Base-by-base conservation (phyloP, 2,113 vertebrate genomes). In the Gadus macrocephalus region DNA sequence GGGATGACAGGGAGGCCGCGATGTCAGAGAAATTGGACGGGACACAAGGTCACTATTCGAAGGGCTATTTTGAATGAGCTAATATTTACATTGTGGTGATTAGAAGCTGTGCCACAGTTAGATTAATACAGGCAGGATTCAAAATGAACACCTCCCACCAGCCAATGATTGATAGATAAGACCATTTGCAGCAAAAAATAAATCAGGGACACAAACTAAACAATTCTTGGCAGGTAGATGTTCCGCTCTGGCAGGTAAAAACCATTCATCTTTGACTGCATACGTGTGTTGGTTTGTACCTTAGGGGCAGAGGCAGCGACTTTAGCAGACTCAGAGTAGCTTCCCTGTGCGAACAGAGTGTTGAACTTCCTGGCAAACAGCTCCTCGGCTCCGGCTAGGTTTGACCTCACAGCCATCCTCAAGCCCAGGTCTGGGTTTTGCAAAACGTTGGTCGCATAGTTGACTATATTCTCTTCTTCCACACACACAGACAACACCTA, bases 381-480 rank as follows among this genome's bases (percentile, higher is more conserved):
- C 60, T 98, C 95, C 78, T 97, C 96, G 0, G 95, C 96, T 3
- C 96, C 95, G 0, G 95, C 88, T 0, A 98, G 87, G 78, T 96
- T 95, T 61, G 94, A 94, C 72, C 94, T 91, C 62, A 95, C 87
- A 9, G 96, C 96, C 92, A 98, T 93, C 49, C 94, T 92, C 71
- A 98, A 79, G 1, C 93, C 95, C 20, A 98, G 84, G 75, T 97
- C 95, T 4, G 96, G 93, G 82, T 97, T 97, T 88, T 96, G 96
- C 65, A 97, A 93, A 71, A 96, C 93, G 0, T 86, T 95, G 0
- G 93, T 94, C 78, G 92, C 92, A 0, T 97, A 97, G 81, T 94
- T 95, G 72, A 98, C 94, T n/a, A 96, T 94, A 75, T 96, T 96
- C 75, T 97, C 95, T 87, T 98, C 96, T 75, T 98, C 95, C 11